These are phyloP conservation scores for Forbesichthys agassizii DNA, from an alignment of 2,113 vertebrate genomes.

Conservation along the genomic window DNA sequence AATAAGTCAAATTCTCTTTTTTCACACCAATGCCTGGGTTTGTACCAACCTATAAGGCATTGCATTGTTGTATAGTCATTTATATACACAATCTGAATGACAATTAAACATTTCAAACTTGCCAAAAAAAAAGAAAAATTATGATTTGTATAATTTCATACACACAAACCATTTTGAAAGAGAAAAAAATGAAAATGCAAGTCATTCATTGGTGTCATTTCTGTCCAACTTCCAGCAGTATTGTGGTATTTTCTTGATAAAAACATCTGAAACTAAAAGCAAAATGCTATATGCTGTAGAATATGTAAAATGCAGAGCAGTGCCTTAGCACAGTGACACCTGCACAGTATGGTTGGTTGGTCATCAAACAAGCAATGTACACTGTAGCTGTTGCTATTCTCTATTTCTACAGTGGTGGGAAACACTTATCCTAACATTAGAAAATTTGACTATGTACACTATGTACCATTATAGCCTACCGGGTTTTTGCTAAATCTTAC, in stretches of 20 bases:
- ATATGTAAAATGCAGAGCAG: conserved; percentile 38
- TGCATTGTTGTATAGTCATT: conserved; percentile 67
- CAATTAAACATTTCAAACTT: conserved; percentile 25
- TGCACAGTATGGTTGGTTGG: conserved; percentile 28
- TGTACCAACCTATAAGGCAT: conserved; percentile 65
- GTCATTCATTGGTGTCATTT: conserved; percentile 77
- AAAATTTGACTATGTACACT: conserved; percentile 71
- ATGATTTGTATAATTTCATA: conserved; percentile 59
- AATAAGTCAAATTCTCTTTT: too few species aligned
- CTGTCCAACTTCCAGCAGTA: conserved; percentile 62
- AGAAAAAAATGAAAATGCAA: conserved; percentile 49
- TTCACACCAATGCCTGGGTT: background rate
- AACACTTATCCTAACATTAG: conserved; percentile 42
- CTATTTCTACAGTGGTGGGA: too few species aligned
- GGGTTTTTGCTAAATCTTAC: conserved; percentile 31
- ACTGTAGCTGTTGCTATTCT: conserved; percentile 41
- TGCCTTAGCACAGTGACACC: conserved; percentile 26
- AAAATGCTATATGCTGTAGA: conserved; percentile 35
- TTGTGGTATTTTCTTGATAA: conserved; percentile 15
- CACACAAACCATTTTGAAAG: conserved; percentile 51
- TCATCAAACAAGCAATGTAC: conserved; percentile 30
- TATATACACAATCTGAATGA: conserved; percentile 60
- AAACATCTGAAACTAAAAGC: conserved; percentile 37
- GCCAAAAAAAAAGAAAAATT: conserved; percentile 42
- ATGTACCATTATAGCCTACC: conserved; percentile 44